Evolutionary conservation across 2,113 vertebrate genomes (phyloP), one percentile per base, ranked within the genome.

Genomic region (Cygnus atratus): DNA sequence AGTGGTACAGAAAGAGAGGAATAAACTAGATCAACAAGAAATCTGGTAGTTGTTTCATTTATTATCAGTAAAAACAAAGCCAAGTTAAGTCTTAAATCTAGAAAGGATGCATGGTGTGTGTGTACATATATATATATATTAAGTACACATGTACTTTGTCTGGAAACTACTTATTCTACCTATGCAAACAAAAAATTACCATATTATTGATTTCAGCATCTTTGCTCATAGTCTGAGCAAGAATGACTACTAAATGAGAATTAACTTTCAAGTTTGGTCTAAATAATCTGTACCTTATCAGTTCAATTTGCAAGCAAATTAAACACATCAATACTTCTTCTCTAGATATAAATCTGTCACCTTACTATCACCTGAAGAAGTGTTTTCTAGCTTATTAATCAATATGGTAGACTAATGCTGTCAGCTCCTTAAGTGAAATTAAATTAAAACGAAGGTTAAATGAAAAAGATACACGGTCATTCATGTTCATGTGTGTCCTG

Each of bases 271-370:
- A 3, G 18, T 72, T 65, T 1, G 0, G 24, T 72, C 73, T 82
- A 65, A 74, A 73, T 79, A 91, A 79, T 55, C 68, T 65, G 26
- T 16, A 73, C 7, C 20, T 85, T 79, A 87, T 46, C 59, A 55
- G 39, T 74, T 87, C 68, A 91, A 84, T 81, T 61, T 93, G 48
- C 39, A 94, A 82, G 48, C 59, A 92, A 82, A 95, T 91, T 54
- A 94, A 87, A 77, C 63, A 57, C 22, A 91, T 73, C 59, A 41
- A 52, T 54, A 78, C 44, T 67, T 77, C 63, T 90, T 83, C 63
- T 74, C 79, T 63, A 44, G 44, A 78, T 55, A 65, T 33, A 59
- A 91, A 84, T 77, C 35, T 80, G 35, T n/a, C 48, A 84, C 44
- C 35, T 83, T 41, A 25, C 39, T 63, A 48, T 22, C 37, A 86